Conservation (phyloP, 2,888 invertebrate genomes). For the Neria commutata region DNA sequence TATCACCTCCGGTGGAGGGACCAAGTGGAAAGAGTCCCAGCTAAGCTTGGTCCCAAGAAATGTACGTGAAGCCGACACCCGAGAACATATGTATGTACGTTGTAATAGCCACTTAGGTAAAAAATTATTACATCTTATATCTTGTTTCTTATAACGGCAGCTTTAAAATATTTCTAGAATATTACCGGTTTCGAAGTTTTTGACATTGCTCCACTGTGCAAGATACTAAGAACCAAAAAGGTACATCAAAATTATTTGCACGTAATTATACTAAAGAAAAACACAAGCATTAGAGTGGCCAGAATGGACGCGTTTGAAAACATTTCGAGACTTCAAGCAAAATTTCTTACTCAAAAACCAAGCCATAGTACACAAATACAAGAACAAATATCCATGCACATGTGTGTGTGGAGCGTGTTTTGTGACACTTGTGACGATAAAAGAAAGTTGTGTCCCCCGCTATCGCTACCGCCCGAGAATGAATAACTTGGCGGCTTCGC, state of each 20-base stretch:
- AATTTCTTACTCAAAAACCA: background rate
- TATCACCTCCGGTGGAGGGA: too few species aligned
- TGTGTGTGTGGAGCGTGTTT: background rate
- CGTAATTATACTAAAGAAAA: conserved; percentile 15
- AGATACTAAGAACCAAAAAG: background rate
- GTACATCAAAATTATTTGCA: conserved; percentile 5
- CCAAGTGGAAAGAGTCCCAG: too few species aligned
- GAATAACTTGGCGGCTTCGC: too few species aligned
- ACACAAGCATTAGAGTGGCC: conserved; percentile 8
- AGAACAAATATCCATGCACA: too few species aligned
- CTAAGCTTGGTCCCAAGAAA: too few species aligned
- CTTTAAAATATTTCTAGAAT: background rate
- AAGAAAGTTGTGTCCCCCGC: conserved; percentile 3
- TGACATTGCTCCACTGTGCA: background rate
- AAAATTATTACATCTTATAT: too few species aligned
- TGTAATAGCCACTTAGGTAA: too few species aligned
- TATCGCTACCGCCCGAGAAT: background rate
- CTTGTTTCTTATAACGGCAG: too few species aligned
- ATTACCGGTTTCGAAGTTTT: too few species aligned
- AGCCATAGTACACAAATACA: background rate
- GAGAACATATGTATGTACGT: too few species aligned
- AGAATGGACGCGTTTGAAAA: background rate
- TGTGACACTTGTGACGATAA: conserved; percentile 2
- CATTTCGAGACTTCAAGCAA: conserved; percentile 12
- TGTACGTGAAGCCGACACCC: too few species aligned